Conservation (phyloP, 2,797 vertebrate species). For the Tapera naevia region DNA sequence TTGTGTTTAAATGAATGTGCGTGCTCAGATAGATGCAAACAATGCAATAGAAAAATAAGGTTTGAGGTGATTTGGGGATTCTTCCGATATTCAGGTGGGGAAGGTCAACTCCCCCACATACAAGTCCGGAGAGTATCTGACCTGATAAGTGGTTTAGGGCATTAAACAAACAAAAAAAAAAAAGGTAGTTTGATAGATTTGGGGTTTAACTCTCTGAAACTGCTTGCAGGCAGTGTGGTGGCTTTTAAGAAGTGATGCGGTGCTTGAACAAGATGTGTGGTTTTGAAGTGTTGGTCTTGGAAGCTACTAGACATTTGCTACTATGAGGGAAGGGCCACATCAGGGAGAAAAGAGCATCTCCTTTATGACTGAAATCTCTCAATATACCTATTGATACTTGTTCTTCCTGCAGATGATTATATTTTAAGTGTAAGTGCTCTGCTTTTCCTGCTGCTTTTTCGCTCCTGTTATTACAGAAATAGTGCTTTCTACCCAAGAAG, state of each 20-base stretch:
- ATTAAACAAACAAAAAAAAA: too few relatives aligned
- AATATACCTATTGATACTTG: not conserved
- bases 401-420: not conserved
- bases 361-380: not conserved
- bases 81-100: not conserved
- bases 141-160: not conserved
- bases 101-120: not conserved
- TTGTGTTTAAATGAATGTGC: not conserved
- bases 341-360: not conserved
- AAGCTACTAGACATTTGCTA: not conserved
- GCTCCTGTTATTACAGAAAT: not conserved
- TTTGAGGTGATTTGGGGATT: not conserved
- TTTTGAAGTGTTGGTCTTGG: not conserved
- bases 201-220: not conserved
- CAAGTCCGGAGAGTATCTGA: not conserved
- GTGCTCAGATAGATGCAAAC: not conserved
- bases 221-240: not conserved
- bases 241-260: not conserved
- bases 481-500: not conserved
- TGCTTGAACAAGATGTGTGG: not conserved
- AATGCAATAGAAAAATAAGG: not conserved
- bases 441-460: not conserved
- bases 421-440: not conserved
- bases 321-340: not conserved
- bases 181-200: not conserved